Base-by-base conservation (phyloP, 2,797 vertebrate species). In the Liasis olivaceus region DNA sequence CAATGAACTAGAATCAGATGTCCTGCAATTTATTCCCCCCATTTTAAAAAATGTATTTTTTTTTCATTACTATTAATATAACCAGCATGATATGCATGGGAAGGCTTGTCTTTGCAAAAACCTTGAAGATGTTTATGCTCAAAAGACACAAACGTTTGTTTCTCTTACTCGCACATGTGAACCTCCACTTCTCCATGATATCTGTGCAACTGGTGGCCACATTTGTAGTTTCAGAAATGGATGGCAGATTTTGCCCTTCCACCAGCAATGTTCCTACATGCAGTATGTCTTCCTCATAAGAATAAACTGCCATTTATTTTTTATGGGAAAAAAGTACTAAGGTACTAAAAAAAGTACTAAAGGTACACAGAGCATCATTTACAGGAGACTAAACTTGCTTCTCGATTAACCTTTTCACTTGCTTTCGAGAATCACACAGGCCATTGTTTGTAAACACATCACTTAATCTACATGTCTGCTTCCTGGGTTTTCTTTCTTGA, bases 1-100 rank as follows among this genome's bases (percentile, higher is more conserved):
- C 56, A 90, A 77, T 42, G 90, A 90, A 92, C 20, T 60, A 62
- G 66, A 90, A 87, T 93, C 92, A 93, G 92, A 90, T 93, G 89
- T 90, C 42, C 56, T 77, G 64, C 84, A 15, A 36, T 87, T 86
- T 24, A 63, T 87, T 62, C 36, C n/a, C 14, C 42, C 51, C 47
- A 14, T 26, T 20, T 62, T 86, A 59, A 72, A 62, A 24, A 7
- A 14, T 42, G 7, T 87, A 54, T 87, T 87, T 93, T 62, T 77
- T 87, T 20, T 42, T 24, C 58, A 77, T 90, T 72, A 63, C 28
- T 28, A 87, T 22, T 64, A 90, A 28, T 12, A 60, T 28, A 84
- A 4, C 31, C 47, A 54, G 36, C 14, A 12, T 90, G 42, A 36
- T 84, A 54, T 20, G 42, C 42, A 51, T 9, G 20, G 13, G 22